These are phyloP conservation scores for Montipora capitata DNA, from an alignment of 92 coral and sea anemone species.

Conservation along the genomic window DNA sequence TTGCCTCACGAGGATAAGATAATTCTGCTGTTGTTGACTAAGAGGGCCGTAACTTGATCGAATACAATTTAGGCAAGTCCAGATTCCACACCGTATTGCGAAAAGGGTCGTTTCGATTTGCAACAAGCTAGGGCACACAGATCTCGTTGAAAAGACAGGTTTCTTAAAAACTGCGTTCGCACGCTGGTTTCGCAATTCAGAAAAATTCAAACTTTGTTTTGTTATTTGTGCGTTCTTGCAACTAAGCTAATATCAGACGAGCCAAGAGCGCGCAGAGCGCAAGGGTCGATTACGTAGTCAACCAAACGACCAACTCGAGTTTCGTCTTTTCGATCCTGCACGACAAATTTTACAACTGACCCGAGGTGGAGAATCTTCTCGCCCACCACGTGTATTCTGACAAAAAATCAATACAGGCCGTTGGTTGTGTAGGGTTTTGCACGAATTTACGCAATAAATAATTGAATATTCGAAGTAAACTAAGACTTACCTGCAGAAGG, in stretches of 20 bases:
- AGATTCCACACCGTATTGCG: slow-evolving; percentile 46
- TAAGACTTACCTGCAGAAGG: slow-evolving; percentile 57
- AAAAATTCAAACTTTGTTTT: slow-evolving; percentile 21
- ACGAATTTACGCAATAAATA: slow-evolving; percentile 79
- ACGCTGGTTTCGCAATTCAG: slow-evolving; percentile 29
- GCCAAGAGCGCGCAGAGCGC: slow-evolving; percentile 20
- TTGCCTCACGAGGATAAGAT: slow-evolving; percentile 37
- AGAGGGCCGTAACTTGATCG: slow-evolving; percentile 52
- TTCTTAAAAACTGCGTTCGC: not conserved
- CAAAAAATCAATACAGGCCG: slow-evolving; percentile 35
- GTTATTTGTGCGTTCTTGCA: slow-evolving; percentile 40
- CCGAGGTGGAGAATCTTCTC: not conserved
- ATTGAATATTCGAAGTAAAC: slow-evolving; percentile 69
- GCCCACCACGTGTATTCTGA: slow-evolving; percentile 21
- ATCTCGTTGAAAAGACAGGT: slow-evolving; percentile 23
- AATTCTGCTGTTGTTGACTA: not conserved
- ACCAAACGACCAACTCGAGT: not conserved
- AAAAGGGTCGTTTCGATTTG: slow-evolving; percentile 24
- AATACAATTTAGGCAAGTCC: slow-evolving; percentile 17
- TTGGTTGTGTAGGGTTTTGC: slow-evolving; percentile 51
- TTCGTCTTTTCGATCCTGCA: slow-evolving; percentile 31
- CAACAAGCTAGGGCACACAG: slow-evolving; percentile 56
- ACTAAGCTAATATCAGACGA: slow-evolving; percentile 53
- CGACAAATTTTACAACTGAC: slow-evolving; percentile 24
- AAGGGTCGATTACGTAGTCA: slow-evolving; percentile 43